These are phyloP conservation scores for Corynorhinus townsendii DNA, from an alignment of 2,113 vertebrate genomes.

Conservation along the genomic window DNA sequence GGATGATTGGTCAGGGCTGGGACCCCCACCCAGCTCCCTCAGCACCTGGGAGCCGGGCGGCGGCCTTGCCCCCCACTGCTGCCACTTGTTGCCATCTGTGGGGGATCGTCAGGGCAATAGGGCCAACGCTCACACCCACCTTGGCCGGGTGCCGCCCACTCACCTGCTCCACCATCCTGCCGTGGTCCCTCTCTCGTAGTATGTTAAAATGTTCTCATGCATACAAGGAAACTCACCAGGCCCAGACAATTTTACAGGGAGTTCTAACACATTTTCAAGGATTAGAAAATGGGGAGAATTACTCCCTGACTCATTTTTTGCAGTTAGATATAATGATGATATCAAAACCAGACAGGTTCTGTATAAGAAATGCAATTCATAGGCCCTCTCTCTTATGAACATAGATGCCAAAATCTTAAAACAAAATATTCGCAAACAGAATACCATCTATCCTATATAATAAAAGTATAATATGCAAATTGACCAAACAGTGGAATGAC, in stretches of 20 bases:
- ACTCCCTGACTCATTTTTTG: neutral
- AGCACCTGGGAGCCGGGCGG: too few relatives aligned
- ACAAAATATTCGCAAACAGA: neutral
- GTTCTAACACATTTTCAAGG: neutral
- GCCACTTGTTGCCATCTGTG: too few relatives aligned
- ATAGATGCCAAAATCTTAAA: neutral
- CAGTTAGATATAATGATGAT: neutral
- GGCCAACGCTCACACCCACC: too few relatives aligned
- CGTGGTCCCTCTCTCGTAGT: too few relatives aligned
- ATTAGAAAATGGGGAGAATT: neutral
- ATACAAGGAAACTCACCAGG: neutral
- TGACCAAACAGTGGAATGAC: too few relatives aligned
- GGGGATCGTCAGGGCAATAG: too few relatives aligned
- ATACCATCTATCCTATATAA: neutral
- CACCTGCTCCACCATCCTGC: too few relatives aligned
- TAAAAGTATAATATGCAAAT: too few relatives aligned
- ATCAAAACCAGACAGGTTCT: neutral
- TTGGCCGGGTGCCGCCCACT: too few relatives aligned
- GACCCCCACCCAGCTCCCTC: too few relatives aligned
- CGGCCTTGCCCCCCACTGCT: too few relatives aligned
- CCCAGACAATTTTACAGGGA: neutral
- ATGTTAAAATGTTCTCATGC: neutral
- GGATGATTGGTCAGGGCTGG: too few relatives aligned
- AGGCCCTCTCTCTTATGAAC: neutral
- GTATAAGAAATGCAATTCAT: neutral